Base-by-base conservation (phyloP, 1,140 invertebrate species). In the Choristoneura fumiferana region DNA sequence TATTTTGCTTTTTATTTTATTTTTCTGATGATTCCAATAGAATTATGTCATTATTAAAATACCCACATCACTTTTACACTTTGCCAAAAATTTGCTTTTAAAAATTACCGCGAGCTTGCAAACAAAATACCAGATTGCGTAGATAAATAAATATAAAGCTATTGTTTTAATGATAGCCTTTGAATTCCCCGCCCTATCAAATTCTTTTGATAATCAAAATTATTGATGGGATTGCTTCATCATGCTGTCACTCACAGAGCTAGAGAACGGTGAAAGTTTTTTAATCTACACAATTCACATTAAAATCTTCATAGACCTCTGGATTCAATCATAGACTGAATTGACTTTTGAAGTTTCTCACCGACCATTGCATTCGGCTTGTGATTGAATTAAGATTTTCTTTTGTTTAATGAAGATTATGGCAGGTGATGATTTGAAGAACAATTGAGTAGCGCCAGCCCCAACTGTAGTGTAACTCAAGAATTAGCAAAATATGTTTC, bases 201-300 rank as follows among this genome's bases (percentile, higher is more conserved):
- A 45, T 45, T 49, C 43, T 49, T 49, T 49, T 49, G 43, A 49
- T 49, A 49, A 33, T 18, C 43, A 49, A 49, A 49, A 49, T 33
- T 49, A 49, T 49, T 49, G 43, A 49, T 49, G 43, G 43, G 43
- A 49, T 49, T 49, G 17, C 43, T 4, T 49, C 43, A 49, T 12
- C 43, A 49, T n/a, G 43, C 43, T 33, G 43, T 49, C 43, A 49
- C 18, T 49, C 43, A 49, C 43, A 49, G 43, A 17, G 18, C 18
- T 4, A 14, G 18, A 17, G 22, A 22, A 10, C 18, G 43, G 43
- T 49, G 43, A 49, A 49, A 49, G 43, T 49, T 49, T 49, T 43
- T 49, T 49, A 49, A 49, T 49, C 43, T 49, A 49, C 43, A 49
- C 43, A 49, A 49, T 29, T 49, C 43, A n/a, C 29, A 49, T 49